A percentile compares a stretch with the other conserved stretches of the same genome.
Conservation (phyloP, 2,888 invertebrate genomes). For the Linyphia triangularis region DNA sequence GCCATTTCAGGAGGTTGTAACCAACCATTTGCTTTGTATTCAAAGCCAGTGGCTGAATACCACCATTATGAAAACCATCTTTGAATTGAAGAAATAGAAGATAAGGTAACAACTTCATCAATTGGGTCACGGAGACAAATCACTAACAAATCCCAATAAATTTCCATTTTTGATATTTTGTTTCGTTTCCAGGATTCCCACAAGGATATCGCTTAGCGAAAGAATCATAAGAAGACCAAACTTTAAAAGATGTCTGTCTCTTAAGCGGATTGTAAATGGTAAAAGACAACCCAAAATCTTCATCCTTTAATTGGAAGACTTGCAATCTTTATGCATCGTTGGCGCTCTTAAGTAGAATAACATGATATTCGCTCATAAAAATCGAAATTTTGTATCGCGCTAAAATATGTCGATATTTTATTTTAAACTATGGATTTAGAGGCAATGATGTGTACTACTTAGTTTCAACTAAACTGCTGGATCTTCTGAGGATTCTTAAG, state of each 20-base stretch:
- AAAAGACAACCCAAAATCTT: neutral
- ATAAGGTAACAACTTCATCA: no score
- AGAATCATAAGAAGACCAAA: neutral
- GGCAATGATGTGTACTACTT: neutral
- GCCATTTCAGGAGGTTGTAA: no score
- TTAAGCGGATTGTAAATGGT: neutral
- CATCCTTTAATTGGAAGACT: neutral
- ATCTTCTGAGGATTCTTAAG: neutral
- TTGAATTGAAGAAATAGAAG: no score
- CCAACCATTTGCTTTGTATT: no score
- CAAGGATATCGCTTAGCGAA: neutral
- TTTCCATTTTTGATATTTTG: neutral
- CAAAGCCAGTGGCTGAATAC: no score
- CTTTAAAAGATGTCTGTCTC: neutral
- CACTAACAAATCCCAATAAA: no score
- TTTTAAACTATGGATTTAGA: neutral
- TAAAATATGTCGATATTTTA: neutral
- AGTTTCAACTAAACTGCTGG: neutral
- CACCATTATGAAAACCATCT: no score
- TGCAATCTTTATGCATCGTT: neutral
- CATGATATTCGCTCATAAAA: neutral
- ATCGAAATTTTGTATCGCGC: neutral
- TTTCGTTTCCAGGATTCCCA: neutral
- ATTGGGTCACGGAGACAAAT: no score
- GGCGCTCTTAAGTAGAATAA: neutral